phyloP scores from a whole-genome alignment of 2,888 invertebrate species.

The Phengaris arion region DNA sequence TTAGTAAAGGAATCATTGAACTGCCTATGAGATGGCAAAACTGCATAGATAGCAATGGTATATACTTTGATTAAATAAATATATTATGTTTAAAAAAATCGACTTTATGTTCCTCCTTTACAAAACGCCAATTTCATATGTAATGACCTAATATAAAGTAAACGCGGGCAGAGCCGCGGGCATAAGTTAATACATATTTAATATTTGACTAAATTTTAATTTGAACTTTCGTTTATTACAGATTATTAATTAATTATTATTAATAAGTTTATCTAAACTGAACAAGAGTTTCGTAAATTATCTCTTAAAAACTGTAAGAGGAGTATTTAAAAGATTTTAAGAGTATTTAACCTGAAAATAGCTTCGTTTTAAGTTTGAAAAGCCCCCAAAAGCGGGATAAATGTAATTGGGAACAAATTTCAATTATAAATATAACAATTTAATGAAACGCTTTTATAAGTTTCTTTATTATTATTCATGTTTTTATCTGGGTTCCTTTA shows the following conservation, averaged over 20 bases:
- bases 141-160: no score
- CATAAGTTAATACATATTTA: no score
- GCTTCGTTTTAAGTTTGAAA: constrained; percentile 7
- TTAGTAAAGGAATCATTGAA: no score
- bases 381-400: background rate
- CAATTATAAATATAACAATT: background rate
- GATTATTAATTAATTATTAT: background rate
- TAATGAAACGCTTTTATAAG: background rate
- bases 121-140: no score
- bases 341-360: background rate
- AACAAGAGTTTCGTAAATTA: background rate
- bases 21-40: no score
- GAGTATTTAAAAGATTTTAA: background rate
- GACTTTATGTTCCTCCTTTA: no score
- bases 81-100: no score
- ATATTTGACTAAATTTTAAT: background rate
- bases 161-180: no score
- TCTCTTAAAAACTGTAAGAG: background rate
- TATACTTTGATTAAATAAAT: no score
- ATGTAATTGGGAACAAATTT: background rate
- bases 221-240: background rate
- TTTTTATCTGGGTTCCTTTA: no score
- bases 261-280: background rate
- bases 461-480: background rate
- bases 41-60: no score